Conservation (phyloP, 2,888 invertebrate genomes). For the Patella pellucida region DNA sequence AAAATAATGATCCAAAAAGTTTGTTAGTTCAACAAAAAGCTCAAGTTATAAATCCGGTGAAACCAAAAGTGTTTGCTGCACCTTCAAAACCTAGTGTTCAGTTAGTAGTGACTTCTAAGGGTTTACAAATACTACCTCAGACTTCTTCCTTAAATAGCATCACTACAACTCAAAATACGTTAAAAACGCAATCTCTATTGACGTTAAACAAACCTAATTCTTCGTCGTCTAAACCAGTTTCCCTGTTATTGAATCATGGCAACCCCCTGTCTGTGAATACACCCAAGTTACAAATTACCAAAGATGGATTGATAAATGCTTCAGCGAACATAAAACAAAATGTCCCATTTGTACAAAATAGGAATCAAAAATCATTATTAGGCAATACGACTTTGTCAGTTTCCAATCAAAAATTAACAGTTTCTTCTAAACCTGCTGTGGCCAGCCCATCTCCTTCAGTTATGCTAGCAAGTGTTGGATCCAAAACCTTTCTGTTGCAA, state of each 20-base stretch:
- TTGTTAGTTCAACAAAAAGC: not conserved
- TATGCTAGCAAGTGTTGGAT: conserved; percentile 21
- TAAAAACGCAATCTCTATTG: not conserved
- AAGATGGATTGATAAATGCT: too few relatives aligned
- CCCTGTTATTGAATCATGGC: too few relatives aligned
- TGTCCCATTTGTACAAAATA: too few relatives aligned
- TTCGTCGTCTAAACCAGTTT: too few relatives aligned
- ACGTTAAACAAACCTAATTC: too few relatives aligned
- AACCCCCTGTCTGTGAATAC: too few relatives aligned
- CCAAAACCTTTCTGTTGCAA: conserved; percentile 14
- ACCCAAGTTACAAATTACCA: too few relatives aligned
- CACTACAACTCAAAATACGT: not conserved
- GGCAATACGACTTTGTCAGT: too few relatives aligned
- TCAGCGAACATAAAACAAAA: too few relatives aligned
- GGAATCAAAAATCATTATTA: too few relatives aligned
- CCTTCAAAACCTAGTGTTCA: conserved; percentile 6
- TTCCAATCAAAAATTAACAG: too few relatives aligned
- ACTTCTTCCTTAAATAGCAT: not conserved
- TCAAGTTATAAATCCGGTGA: not conserved
- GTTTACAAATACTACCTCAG: conserved; percentile 12
- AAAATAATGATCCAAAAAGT: not conserved
- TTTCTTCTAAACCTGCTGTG: too few relatives aligned
- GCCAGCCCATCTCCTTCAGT: not conserved
- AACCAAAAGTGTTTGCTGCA: not conserved
- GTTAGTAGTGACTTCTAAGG: conserved; percentile 13